Base-by-base conservation (phyloP, 2,113 vertebrate genomes). In the Meleagris gallopavo region DNA sequence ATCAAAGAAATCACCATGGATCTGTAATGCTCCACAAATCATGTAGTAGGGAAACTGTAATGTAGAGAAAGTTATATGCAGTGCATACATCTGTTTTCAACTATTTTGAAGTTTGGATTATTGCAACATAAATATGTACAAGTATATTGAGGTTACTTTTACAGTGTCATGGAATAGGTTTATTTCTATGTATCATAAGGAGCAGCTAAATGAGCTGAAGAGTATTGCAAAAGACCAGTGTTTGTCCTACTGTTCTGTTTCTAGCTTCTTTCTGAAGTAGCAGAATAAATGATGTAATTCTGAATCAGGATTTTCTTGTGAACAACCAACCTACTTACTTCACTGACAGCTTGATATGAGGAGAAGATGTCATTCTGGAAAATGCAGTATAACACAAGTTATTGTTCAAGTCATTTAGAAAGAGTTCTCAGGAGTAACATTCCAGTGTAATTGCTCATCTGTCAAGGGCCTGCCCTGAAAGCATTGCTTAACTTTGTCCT, bases 401-500 rank as follows among this genome's bases (percentile, higher is more conserved):
- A 69, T 91, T 92, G 76, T 86, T 80, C 32, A 62, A 64, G 83
- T 81, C 0, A 74, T 60, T 94, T 87, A 89, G 61, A 83, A 93
- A 61, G 64, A 46, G 66, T 89, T 94, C 70, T 91, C 61, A 65
- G 75, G 85, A 94, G 29, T 76, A 65, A 58, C 50, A 50, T 85
- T 83, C 71, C 61, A 58, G 48, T 30, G 27, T 88, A 83, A 80
- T 97, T 89, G 80, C 55, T 89, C 18, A 41, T 74, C 55, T 97
- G 84, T 64, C 75, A 94, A n/a, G 25, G 72, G 65, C 41, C 46
- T 1, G 0, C 89, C 41, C 82, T 91, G 40, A 71, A 89, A 95
- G 52, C 52, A 15, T 83, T 93, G 72, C 69, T 34, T 71, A 67
- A 83, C 43, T 91, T 85, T 83, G 88, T 83, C 89, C 75, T 81